Evolutionary conservation across 2,797 vertebrate species (phyloP).

Genomic region (Gastrophryne carolinensis): DNA sequence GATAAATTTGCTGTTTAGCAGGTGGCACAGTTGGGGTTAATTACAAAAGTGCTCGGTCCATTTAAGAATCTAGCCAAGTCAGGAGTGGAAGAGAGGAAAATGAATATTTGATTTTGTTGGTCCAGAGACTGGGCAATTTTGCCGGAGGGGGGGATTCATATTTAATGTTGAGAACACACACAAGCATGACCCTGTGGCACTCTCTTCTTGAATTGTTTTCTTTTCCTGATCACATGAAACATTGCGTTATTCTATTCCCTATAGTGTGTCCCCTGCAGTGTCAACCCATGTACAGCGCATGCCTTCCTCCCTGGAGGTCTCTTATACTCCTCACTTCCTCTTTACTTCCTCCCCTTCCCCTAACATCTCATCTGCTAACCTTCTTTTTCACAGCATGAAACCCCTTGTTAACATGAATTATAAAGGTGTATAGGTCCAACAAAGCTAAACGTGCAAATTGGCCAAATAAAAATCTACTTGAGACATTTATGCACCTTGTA

Average conservation of each 20-base stretch:
- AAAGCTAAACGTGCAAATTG: not conserved
- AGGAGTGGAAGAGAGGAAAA: constrained; percentile 19
- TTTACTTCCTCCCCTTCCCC: not conserved
- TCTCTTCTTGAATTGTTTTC: not conserved
- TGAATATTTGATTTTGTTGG: constrained; percentile 57
- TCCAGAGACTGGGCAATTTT: constrained; percentile 50
- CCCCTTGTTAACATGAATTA: not conserved
- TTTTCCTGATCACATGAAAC: not conserved
- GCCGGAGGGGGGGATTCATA: constrained; percentile 55
- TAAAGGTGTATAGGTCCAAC: not conserved
- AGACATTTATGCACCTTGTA: not conserved
- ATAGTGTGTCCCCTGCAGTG: not conserved
- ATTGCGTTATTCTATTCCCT: not conserved
- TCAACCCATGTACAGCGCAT: not conserved
- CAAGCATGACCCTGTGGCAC: not conserved
- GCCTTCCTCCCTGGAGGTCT: not conserved
- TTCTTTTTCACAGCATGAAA: not conserved
- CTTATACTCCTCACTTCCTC: not conserved
- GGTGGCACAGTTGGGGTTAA: constrained; percentile 2
- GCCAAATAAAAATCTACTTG: not conserved
- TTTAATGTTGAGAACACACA: constrained; percentile 54
- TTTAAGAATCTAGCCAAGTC: not conserved
- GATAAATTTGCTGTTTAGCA: not conserved
- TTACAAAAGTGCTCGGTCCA: not conserved
- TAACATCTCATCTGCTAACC: not conserved